Evolutionary conservation across 2,888 invertebrate genomes (phyloP), one percentile per base, ranked within the genome.

Genomic region (Synergus umbraculus): DNA sequence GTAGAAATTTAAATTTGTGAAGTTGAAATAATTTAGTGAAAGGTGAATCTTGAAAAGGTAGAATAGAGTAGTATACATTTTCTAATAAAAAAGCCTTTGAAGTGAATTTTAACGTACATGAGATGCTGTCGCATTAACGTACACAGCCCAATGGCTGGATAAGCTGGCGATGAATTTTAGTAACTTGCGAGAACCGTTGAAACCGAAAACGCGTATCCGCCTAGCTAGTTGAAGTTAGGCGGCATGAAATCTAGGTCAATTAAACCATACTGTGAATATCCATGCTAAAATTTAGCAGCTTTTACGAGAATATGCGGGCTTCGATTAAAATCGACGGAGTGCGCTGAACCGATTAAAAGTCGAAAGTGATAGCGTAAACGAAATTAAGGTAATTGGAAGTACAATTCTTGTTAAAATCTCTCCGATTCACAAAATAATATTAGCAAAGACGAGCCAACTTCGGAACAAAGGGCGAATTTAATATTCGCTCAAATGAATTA

Each of bases 241-340:
- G 22, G 76, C 43, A 44, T 64, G 44, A 63, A 76, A 76, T 76
- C 64, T 76, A 43, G 76, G 76, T 76, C 76, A 76, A 63, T 76
- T 44, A 76, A 63, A 46, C 29, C 18, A 29, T 63, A 13, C 63
- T 46, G 44, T 22, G 76, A 76, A 76, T 76, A 44, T 63, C 22
- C 60, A 22, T 60, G 41, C 29, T 64, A 64, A 63, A 76, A 63
- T 60, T 63, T 43, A 73, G 73, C 37, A 8, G 54, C 54, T 73
- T 73, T 73, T 73, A 73, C 15, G 37, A n/a, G 73, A 73, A 73
- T 49, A 73, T 73, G n/a, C 41, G 41, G 73, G 73, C 54, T 60
- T 73, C 69, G n/a, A 73, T 54, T 49, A 73, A 37, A 65, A 73
- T 67, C 67, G 44, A 22, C 12, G 10, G 22, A n/a, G 67, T 46